Conservation (phyloP, 2,888 invertebrate genomes). For the Drosophila peninsularis region DNA sequence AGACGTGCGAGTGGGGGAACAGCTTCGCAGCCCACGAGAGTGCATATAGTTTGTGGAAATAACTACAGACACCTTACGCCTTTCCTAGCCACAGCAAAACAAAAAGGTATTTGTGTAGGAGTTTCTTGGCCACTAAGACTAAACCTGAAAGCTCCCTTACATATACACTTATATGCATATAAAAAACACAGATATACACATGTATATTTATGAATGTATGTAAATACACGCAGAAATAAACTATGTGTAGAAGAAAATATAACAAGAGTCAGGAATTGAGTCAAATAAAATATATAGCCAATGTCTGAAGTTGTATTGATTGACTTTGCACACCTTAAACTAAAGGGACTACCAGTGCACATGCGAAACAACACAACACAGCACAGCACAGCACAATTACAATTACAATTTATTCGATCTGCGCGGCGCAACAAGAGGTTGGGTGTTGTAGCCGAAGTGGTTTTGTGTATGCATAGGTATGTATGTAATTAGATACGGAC, state of each 20-base stretch:
- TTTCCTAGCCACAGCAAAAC: slow-evolving; percentile 12
- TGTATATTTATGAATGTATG: neutral
- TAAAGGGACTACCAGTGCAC: slow-evolving; percentile 31
- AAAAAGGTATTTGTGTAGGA: slow-evolving; percentile 25
- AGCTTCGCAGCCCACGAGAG: slow-evolving; percentile 54
- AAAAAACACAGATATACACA: neutral
- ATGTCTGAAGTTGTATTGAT: slow-evolving; percentile 1
- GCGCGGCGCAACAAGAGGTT: slow-evolving; percentile 63
- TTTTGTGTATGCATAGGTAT: slow-evolving; percentile 30
- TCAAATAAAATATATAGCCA: neutral
- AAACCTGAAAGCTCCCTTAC: neutral
- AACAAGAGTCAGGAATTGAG: neutral
- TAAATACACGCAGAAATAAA: neutral
- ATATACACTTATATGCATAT: neutral
- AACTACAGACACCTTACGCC: slow-evolving; percentile 31
- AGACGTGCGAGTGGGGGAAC: slow-evolving; percentile 74
- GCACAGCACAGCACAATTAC: slow-evolving; percentile 39
- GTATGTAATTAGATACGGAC: slow-evolving; percentile 27
- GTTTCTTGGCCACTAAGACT: slow-evolving; percentile 17
- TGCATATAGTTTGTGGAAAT: slow-evolving; percentile 29
- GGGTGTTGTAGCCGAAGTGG: slow-evolving; percentile 28
- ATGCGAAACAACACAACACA: slow-evolving; percentile 15
- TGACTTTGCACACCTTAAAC: slow-evolving; percentile 30
- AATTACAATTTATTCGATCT: slow-evolving; percentile 31
- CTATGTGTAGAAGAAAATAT: no score